A percentile compares a stretch with the other conserved stretches of the same genome.
phyloP scores from a whole-genome alignment of 2,888 invertebrate species.

The Noctua fimbriata region DNA sequence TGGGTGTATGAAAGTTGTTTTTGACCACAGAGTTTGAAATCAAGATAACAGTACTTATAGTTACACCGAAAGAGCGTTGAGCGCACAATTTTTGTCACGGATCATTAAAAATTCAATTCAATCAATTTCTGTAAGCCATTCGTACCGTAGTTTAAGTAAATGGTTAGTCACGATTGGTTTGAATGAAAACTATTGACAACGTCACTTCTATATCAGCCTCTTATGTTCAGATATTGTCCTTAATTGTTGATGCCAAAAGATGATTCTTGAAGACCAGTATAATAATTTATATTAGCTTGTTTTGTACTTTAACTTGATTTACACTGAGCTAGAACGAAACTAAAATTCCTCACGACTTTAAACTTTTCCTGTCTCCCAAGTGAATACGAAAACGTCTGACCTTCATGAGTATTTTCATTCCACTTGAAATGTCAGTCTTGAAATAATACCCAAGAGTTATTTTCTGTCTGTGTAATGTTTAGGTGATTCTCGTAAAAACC shows the following conservation, averaged over 20 bases:
- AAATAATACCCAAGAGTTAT: slow-evolving; percentile 35
- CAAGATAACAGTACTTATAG: background rate
- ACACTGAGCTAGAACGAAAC: background rate
- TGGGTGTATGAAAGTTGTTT: background rate
- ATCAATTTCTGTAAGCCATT: background rate
- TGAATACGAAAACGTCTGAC: slow-evolving; percentile 15
- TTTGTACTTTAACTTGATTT: background rate
- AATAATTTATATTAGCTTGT: background rate
- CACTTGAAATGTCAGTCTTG: slow-evolving; percentile 21
- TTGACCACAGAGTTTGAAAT: background rate
- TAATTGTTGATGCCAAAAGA: background rate
- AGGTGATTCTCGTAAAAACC: slow-evolving; percentile 32
- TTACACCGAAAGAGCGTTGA: background rate
- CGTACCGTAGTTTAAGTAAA: background rate
- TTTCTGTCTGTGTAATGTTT: slow-evolving; percentile 24
- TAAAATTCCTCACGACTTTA: slow-evolving; percentile 3
- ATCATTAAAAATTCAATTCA: background rate
- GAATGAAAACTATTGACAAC: background rate
- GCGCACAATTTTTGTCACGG: background rate
- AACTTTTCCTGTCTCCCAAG: slow-evolving; percentile 4
- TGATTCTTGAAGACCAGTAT: background rate
- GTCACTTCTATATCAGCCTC: background rate
- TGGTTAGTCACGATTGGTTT: background rate
- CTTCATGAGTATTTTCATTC: slow-evolving; percentile 30
- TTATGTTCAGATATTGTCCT: background rate